phyloP scores from a whole-genome alignment of 2,797 vertebrate genomes.

The Megalops cyprinoides region DNA sequence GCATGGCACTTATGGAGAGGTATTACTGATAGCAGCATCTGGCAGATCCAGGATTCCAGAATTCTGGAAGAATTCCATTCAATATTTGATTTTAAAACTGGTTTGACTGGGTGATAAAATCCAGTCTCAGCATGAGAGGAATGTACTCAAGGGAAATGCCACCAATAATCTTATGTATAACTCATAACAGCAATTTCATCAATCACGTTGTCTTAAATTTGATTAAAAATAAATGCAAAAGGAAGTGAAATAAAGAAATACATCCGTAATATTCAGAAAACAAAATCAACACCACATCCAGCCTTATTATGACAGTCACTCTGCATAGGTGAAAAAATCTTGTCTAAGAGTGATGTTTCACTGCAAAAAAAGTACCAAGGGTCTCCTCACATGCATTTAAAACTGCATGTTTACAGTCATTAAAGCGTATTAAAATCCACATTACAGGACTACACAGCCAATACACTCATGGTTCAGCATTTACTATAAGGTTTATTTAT shows the following conservation, averaged over 20 bases:
- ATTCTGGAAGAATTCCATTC: constrained; percentile 79
- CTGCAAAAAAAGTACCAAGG: constrained; percentile 35
- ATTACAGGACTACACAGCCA: constrained; percentile 52
- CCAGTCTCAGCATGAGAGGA: constrained; percentile 76
- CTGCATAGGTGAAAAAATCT: constrained; percentile 60
- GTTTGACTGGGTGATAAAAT: constrained; percentile 84
- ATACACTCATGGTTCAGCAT: not conserved
- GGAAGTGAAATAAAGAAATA: constrained; percentile 65
- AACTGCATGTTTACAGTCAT: constrained; percentile 59
- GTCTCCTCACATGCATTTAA: constrained; percentile 41
- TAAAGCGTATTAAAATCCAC: constrained; percentile 74
- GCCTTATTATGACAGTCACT: constrained; percentile 26
- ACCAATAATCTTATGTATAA: constrained; percentile 97
- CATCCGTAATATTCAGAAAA: no score
- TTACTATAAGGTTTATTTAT: no score
- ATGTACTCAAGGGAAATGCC: constrained; percentile 81
- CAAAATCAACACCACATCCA: constrained; percentile 50
- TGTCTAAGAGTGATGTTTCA: not conserved
- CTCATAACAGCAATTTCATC: constrained; percentile 93
- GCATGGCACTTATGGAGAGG: constrained; percentile 64
- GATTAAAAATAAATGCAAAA: constrained; percentile 86
- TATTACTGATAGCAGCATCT: constrained; percentile 80
- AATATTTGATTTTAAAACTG: constrained; percentile 87
- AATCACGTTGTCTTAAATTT: constrained; percentile 90
- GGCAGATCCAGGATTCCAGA: constrained; percentile 72